Evolutionary conservation across 2,888 invertebrate genomes (phyloP).

Genomic region (Cremastinae sp.): DNA sequence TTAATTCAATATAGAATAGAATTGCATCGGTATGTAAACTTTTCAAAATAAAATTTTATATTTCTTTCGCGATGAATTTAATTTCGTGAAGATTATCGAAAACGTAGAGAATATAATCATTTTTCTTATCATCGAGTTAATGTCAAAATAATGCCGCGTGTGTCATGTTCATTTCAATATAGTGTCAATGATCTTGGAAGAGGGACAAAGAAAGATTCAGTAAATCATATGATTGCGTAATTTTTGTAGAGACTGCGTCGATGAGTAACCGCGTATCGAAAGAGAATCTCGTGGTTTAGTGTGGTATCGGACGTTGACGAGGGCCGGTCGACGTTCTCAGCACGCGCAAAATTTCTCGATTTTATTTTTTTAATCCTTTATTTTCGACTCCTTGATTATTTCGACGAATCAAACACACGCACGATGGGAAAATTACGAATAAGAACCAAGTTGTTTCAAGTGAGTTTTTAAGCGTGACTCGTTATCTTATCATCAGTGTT

Average conservation of each 20-base stretch:
- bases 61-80: background rate
- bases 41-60: background rate
- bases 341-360: constrained; percentile 2
- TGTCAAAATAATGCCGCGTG: constrained; percentile 29
- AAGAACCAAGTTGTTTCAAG: constrained; percentile 60
- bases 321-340: background rate
- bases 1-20: background rate
- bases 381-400: background rate
- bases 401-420: background rate
- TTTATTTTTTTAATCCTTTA: background rate
- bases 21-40: background rate
- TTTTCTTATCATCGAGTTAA: constrained; percentile 24
- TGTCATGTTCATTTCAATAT: constrained; percentile 38
- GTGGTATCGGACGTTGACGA: constrained; percentile 31
- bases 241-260: constrained; percentile 40
- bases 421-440: constrained; percentile 64
- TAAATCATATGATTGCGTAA: constrained; percentile 55
- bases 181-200: constrained; percentile 9
- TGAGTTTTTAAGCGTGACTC: constrained; percentile 49
- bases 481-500: constrained; percentile 14
- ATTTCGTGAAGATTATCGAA: constrained; percentile 1
- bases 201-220: constrained; percentile 28
- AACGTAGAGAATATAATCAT: constrained; percentile 5
- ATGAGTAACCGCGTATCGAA: constrained; percentile 51
- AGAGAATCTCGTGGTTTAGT: constrained; percentile 46